Percentiles rank a stretch among this genome's conserved stretches.
phyloP scores from a whole-genome alignment of 2,113 vertebrate genomes.

The Hemiscyllium ocellatum region DNA sequence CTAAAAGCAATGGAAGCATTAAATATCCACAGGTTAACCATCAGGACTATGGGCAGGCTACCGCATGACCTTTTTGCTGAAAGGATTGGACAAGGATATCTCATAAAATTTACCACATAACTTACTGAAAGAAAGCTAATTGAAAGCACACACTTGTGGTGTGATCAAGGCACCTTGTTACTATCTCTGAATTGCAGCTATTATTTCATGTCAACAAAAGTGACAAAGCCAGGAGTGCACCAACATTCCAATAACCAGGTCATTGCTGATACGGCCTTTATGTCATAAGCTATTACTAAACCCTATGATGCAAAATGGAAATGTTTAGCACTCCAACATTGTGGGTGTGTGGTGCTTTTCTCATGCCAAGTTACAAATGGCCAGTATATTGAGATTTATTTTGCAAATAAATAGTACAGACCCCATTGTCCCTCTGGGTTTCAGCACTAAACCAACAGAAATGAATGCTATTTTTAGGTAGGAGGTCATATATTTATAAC shows the following conservation, averaged over 20 bases:
- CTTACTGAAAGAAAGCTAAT: neutral
- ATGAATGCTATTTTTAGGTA: neutral
- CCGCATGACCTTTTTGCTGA: too few relatives aligned
- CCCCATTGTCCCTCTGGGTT: neutral
- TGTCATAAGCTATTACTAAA: neutral
- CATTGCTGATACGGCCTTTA: constrained; percentile 8
- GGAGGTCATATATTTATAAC: neutral
- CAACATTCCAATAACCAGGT: neutral
- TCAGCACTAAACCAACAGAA: neutral
- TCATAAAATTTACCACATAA: neutral
- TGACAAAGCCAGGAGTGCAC: neutral
- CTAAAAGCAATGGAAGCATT: too few relatives aligned
- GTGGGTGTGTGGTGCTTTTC: neutral
- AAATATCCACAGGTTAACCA: too few relatives aligned
- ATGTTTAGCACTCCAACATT: neutral
- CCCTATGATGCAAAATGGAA: neutral
- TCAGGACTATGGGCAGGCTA: too few relatives aligned
- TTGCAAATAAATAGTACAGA: neutral
- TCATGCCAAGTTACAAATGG: neutral
- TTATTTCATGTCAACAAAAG: neutral
- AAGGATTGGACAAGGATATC: too few relatives aligned
- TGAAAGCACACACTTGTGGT: neutral
- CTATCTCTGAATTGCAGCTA: neutral
- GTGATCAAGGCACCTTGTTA: neutral
- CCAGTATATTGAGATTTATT: neutral